Base-by-base conservation (phyloP, 1,140 invertebrate genomes). In the Drosophila guanche region DNA sequence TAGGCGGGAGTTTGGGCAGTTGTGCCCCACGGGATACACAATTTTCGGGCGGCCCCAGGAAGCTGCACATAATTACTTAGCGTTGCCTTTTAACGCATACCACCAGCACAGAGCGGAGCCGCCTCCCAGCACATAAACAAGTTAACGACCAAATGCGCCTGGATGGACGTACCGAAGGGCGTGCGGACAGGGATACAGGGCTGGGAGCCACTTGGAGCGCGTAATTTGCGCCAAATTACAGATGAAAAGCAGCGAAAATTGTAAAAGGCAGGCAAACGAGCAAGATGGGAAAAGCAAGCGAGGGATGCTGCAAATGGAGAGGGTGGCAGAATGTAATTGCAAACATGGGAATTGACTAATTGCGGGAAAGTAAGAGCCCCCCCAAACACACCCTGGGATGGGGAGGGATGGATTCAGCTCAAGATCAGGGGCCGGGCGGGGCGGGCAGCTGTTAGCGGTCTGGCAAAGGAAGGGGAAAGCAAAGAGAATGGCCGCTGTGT, bases 331-430 rank as follows among this genome's bases (percentile, higher is more conserved):
- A 25, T 29, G 57, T 70, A 76, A 80, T 67, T 72, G 72, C 66
- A 66, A 75, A 69, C 77, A 72, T 80, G 77, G 72, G 71, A 80
- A 80, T 80, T 76, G 71, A 76, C 71, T 80, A 80, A 80, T 80
- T 80, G 78, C 58, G 59, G 69, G 71, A 70, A 79, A 75, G 69
- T 43, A 53, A 59, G 67, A 41, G 52, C 51, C 33, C 45, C 54
- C 16, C 16, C 16, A 20, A 20, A 37, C 33, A 33, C 29, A 8
- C 29, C 33, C 33, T 10, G 12, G 10, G 10, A 37, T 20, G 33
- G 33, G 33, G 10, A 37, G 33, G 12, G 33, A 37, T 37, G 33
- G 33, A 37, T 12, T 37, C 33, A 37, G 33, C 10, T 37, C 33
- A 37, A 4, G 33, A 12, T 37, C 10, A 37, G 10, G 33, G 33